Percentiles rank a stretch among this genome's conserved stretches.
phyloP scores from a whole-genome alignment of 2,888 invertebrate species.

The Euclidia mi region DNA sequence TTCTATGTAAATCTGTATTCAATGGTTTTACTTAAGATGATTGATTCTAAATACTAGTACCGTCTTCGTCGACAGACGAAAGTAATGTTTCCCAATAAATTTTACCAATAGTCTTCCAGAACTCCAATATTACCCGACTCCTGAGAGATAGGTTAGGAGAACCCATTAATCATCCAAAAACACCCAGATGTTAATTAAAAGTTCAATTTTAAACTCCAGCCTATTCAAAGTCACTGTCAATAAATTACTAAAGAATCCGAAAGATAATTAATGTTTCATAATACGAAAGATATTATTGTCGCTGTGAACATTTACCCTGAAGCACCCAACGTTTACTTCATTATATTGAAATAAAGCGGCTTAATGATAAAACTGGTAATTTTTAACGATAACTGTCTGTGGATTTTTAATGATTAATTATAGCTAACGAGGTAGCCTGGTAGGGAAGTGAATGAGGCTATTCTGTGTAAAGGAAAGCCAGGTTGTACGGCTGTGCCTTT shows the following conservation, averaged over 20 bases:
- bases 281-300: no score
- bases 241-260: conserved; percentile 33
- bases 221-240: conserved; percentile 23
- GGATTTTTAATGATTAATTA: conserved; percentile 47
- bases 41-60: no score
- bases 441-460: conserved; percentile 28
- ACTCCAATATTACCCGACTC: no score
- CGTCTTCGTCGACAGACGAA: no score
- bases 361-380: conserved; percentile 25
- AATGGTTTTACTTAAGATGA: no score
- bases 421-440: conserved; percentile 44
- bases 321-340: conserved; percentile 19
- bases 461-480: conserved; percentile 19
- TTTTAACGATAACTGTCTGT: conserved; percentile 39
- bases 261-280: conserved; percentile 37
- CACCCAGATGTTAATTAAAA: conserved; percentile 23
- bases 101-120: no score
- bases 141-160: no score
- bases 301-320: conserved; percentile 30
- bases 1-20: no score
- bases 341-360: conserved; percentile 40
- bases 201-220: conserved; percentile 37
- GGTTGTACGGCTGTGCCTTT: conserved; percentile 6
- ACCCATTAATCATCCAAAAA: no score
- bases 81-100: no score